Evolutionary conservation across 1,140 invertebrate genomes (phyloP).

Genomic region (Trichonephila inaurata): DNA sequence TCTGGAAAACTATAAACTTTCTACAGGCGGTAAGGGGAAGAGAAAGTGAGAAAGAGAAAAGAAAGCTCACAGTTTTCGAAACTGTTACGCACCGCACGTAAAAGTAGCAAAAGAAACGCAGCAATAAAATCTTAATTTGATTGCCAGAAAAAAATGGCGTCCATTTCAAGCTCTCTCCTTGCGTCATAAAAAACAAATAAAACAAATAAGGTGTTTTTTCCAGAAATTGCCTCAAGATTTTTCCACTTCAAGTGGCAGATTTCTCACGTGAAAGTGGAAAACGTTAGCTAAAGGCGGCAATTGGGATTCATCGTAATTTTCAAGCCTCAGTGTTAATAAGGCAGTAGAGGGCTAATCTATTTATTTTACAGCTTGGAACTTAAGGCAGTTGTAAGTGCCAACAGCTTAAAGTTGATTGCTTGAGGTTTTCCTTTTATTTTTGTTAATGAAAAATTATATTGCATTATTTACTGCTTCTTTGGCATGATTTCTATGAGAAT

Average conservation of each 20-base stretch:
- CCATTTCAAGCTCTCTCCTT: not conserved
- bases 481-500: too few relatives aligned
- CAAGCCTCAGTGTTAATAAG: conserved; percentile 30
- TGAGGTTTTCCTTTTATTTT: not conserved
- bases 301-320: conserved; percentile 56
- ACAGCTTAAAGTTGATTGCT: not conserved
- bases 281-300: conserved; percentile 33
- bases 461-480: not conserved
- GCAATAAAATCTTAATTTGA: conserved; percentile 68
- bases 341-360: not conserved
- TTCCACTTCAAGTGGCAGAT: not conserved
- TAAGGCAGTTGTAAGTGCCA: not conserved
- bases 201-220: not conserved
- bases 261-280: conserved; percentile 7
- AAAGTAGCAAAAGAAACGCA: conserved; percentile 38
- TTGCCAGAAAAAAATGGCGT: conserved; percentile 32
- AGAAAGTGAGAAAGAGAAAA: conserved; percentile 24
- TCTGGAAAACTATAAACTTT: not conserved
- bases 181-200: conserved; percentile 47
- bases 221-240: not conserved
- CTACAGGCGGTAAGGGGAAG: not conserved
- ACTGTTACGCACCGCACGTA: not conserved
- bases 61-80: not conserved
- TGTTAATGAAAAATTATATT: not conserved
- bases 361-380: conserved; percentile 21